phyloP scores from a whole-genome alignment of 2,797 vertebrate genomes.

The Capromys pilorides region DNA sequence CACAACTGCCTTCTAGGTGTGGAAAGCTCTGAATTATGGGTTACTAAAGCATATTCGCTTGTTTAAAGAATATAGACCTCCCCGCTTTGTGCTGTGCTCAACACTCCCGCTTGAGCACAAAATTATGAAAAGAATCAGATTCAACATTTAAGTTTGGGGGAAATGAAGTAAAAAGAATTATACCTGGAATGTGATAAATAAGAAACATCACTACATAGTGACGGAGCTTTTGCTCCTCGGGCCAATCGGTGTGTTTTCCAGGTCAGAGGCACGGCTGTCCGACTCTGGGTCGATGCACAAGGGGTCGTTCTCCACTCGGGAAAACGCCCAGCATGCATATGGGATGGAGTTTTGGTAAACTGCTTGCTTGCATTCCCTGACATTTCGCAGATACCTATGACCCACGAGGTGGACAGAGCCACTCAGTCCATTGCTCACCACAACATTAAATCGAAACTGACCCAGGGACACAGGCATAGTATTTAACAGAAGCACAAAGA shows the following conservation, averaged over 20 bases:
- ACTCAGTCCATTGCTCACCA: conserved; percentile 68
- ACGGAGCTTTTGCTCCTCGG: background rate
- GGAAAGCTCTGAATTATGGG: background rate
- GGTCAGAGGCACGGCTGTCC: conserved; percentile 53
- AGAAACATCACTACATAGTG: background rate
- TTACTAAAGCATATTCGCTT: background rate
- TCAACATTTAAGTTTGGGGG: background rate
- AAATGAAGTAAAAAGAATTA: background rate
- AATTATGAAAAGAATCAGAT: conserved; percentile 39
- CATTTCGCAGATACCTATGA: conserved; percentile 83
- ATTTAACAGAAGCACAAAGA: conserved; percentile 78
- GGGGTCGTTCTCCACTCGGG: conserved; percentile 81
- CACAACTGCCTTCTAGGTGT: background rate
- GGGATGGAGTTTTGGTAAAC: conserved; percentile 82
- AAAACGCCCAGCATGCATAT: conserved; percentile 79
- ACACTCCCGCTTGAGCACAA: background rate
- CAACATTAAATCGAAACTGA: conserved; percentile 68
- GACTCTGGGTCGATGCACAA: conserved; percentile 40
- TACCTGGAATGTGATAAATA: background rate
- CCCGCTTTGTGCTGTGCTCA: background rate
- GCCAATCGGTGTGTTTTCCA: conserved; percentile 41
- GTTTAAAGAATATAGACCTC: background rate
- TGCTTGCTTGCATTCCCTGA: conserved; percentile 81
- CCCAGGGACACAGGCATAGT: conserved; percentile 52
- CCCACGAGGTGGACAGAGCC: conserved; percentile 80